phyloP scores from a whole-genome alignment of 2,797 vertebrate species.

The Phoebastria nigripes region DNA sequence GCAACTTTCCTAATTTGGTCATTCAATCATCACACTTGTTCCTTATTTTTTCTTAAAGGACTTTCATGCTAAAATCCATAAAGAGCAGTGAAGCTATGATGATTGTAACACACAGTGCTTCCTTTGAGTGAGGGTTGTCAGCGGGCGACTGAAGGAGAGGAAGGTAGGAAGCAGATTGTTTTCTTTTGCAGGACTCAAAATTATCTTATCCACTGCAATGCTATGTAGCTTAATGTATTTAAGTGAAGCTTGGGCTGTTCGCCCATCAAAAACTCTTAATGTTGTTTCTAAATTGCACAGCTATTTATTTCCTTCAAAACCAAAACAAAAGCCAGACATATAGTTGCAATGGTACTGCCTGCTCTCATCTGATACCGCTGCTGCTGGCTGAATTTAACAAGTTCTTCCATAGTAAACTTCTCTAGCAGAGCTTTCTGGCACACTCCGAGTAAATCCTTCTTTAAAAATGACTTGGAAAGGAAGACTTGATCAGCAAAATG shows the following conservation, averaged over 20 bases:
- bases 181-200: not conserved
- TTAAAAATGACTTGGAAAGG: not conserved
- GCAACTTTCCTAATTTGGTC: not conserved
- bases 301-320: not conserved
- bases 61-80: not conserved
- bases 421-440: not conserved
- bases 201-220: not conserved
- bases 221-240: not conserved
- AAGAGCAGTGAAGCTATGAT: not conserved
- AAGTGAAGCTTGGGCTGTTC: not conserved
- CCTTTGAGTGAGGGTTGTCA: not conserved
- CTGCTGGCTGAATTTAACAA: not conserved
- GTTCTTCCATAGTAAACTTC: not conserved
- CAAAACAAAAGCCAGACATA: not conserved
- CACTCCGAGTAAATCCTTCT: not conserved
- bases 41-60: not conserved
- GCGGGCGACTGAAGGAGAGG: not conserved
- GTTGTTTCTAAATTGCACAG: not conserved
- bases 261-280: not conserved
- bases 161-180: not conserved
- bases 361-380: rapidly evolving
- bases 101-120: not conserved
- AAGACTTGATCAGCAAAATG: not conserved
- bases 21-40: not conserved
- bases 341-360: not conserved